Conservation (phyloP, 2,113 vertebrate species). For the Todiramphus saurophagus region DNA sequence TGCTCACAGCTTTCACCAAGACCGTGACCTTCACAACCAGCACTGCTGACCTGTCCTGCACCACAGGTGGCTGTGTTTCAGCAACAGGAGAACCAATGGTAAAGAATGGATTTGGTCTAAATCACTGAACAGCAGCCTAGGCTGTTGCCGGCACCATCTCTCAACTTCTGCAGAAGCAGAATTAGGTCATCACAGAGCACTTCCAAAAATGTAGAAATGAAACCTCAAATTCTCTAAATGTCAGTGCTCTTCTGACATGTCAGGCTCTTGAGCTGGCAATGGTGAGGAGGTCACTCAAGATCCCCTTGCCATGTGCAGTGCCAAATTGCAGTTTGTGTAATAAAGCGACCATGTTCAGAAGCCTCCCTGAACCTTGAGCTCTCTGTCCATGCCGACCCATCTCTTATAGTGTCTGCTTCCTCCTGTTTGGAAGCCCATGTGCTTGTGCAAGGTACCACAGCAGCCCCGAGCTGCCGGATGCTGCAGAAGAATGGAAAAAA, state of each 20-base stretch:
- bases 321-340: neutral
- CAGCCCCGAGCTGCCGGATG: neutral
- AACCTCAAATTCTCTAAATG: neutral
- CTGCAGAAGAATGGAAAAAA: neutral
- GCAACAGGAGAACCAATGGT: neutral
- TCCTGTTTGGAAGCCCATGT: neutral
- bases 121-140: neutral
- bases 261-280: neutral
- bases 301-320: neutral
- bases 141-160: neutral
- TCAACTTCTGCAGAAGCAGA: neutral
- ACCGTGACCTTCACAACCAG: neutral
- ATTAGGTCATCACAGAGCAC: neutral
- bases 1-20: neutral
- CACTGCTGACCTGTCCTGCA: neutral
- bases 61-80: neutral
- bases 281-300: neutral
- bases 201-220: neutral
- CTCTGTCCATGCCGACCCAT: neutral
- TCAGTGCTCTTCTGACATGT: neutral
- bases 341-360: fast-evolving
- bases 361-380: neutral
- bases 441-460: neutral
- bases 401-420: neutral
- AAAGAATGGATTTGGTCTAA: neutral